These are phyloP conservation scores for Himalopsyche anomala DNA, from an alignment of 2,888 invertebrate genomes.

Conservation along the genomic window DNA sequence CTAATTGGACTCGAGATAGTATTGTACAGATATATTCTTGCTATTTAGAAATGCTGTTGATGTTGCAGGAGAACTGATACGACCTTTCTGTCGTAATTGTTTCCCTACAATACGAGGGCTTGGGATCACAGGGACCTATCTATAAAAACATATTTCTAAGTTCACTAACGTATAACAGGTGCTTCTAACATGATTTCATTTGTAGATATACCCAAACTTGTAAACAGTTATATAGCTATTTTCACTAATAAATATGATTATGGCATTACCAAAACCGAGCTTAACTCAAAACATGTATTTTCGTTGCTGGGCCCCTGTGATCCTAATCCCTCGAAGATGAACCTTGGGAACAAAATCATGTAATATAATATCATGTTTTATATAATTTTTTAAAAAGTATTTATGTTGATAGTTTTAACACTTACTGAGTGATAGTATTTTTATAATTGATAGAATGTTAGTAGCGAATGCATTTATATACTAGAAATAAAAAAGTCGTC, in stretches of 20 bases:
- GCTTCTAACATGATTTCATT: no score
- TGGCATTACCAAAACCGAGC: no score
- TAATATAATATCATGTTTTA: conserved; percentile 13
- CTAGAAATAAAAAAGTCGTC: conserved; percentile 41
- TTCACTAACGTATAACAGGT: no score
- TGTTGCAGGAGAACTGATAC: background rate
- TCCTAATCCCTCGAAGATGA: background rate
- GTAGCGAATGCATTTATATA: conserved; percentile 60
- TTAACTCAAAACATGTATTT: no score
- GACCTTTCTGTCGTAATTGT: background rate
- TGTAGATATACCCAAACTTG: no score
- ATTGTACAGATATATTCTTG: background rate
- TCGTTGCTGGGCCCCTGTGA: no score
- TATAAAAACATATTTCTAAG: no score
- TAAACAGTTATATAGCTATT: no score
- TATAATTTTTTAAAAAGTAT: conserved; percentile 11
- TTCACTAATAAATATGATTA: no score
- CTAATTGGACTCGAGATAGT: background rate
- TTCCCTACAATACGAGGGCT: background rate
- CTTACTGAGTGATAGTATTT: conserved; percentile 62
- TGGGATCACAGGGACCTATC: no score
- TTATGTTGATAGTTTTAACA: conserved; percentile 21
- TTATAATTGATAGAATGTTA: conserved; percentile 61
- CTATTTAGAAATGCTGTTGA: background rate
- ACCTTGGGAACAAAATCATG: conserved; percentile 23